Evolutionary conservation across 2,888 invertebrate genomes (phyloP), one percentile per base, ranked within the genome.

Genomic region (Microdon myrmicae): DNA sequence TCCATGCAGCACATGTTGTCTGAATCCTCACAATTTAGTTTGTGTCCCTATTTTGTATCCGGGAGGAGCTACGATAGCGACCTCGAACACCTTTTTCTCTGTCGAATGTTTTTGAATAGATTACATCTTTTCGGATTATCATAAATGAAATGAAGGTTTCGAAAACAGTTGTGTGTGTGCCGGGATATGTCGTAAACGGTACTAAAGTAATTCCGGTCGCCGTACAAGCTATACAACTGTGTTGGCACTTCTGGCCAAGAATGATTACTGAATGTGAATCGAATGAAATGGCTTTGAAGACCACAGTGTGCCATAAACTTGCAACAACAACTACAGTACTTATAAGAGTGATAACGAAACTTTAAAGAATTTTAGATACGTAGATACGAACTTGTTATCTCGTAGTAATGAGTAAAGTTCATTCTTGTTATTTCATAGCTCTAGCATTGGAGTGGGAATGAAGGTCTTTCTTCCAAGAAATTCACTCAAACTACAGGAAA

Each of bases 221-320:
- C n/a, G n/a, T n/a, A 45, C 13, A 22, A 22, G 4, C 9, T 5
- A 12, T 4, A 9, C 29, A 17, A 16, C 3, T 25, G 10, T 35
- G 39, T 39, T 53, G 9, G 12, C 39, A 28, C 45, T 13, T 22
- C 17, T 28, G 26, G 26, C 45, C 13, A 31, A 39, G 32, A 59
- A 35, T 22, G 2, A 34, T 8, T 35, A 59, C 59, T 59, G 31
- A 59, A 53, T 35, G 14, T 14, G 26, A 35, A 41, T 41, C 19
- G 10, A 23, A 19, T 29, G 22, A 45, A 53, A 59, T 53, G 45
- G 35, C 34, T 47, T 53, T 29, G 35, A 26, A 28, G 48, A 34
- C 17, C 14, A 41, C 34, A 31, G 44, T 37, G 13, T 19, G 4
- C 16, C 20, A 29, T 5, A 7, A 41, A 9, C n/a, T 41, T 41